phyloP scores from a whole-genome alignment of 2,113 vertebrate genomes.

The Actenoides lindsayi region DNA sequence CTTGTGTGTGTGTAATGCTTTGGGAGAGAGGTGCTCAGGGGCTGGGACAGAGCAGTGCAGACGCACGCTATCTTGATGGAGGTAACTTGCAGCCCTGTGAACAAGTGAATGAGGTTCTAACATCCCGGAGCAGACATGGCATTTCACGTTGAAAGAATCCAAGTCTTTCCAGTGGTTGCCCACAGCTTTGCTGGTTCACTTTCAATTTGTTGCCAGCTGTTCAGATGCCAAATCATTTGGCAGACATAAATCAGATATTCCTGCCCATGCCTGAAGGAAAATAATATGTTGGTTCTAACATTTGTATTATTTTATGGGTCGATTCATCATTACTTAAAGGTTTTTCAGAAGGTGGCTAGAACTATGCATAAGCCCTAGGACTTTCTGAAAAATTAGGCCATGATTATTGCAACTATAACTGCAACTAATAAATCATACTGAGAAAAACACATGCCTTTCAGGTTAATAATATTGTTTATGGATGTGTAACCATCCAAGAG shows the following conservation, averaged over 20 bases:
- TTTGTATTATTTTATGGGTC: not conserved
- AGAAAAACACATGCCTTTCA: constrained; percentile 47
- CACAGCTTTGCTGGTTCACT: constrained; percentile 3
- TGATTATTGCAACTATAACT: not conserved
- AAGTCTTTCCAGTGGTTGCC: not conserved
- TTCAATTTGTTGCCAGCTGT: constrained; percentile 32
- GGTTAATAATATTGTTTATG: not conserved
- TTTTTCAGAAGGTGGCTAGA: constrained; percentile 34
- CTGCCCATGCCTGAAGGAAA: constrained; percentile 11
- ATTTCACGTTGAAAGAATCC: not conserved
- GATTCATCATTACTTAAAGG: constrained; percentile 10
- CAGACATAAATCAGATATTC: not conserved
- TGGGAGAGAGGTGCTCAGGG: not conserved
- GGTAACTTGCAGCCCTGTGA: not conserved
- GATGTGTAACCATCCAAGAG: not conserved
- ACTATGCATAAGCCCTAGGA: not conserved
- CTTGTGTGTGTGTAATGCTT: not conserved
- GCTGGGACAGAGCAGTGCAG: not conserved
- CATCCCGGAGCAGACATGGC: not conserved
- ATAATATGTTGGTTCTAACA: not conserved
- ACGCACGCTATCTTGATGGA: not conserved
- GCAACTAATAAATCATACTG: constrained; percentile 3
- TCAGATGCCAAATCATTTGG: constrained; percentile 13
- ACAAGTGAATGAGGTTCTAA: not conserved
- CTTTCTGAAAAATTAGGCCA: not conserved